Conservation (phyloP, 1,140 invertebrate species). For the Potamilus streckersoni region DNA sequence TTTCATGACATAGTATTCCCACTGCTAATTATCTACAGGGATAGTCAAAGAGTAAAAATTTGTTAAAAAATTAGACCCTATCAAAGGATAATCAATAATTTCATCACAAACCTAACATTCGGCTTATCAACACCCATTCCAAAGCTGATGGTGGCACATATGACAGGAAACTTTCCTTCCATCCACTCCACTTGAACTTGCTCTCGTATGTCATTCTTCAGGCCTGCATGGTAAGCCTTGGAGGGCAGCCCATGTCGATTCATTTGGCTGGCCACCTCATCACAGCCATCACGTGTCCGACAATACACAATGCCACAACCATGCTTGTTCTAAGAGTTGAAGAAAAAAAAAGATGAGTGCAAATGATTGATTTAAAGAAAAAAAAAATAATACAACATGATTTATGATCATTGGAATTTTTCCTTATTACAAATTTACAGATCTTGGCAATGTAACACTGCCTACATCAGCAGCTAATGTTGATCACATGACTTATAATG, state of each 20-base stretch:
- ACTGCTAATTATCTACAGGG: not conserved
- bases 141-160: conserved; percentile 77
- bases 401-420: too few species aligned
- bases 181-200: conserved; percentile 77
- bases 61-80: not conserved
- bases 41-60: not conserved
- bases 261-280: conserved; percentile 73
- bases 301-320: conserved; percentile 81
- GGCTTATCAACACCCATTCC: conserved; percentile 83
- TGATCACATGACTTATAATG: too few species aligned
- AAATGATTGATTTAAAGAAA: too few species aligned
- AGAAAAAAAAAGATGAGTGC: too few species aligned
- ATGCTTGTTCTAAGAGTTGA: conserved; percentile 39
- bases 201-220: conserved; percentile 68
- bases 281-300: conserved; percentile 76
- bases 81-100: not conserved
- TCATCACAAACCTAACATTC: conserved; percentile 72
- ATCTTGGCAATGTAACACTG: too few species aligned
- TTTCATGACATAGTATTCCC: too few species aligned
- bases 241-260: conserved; percentile 71
- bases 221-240: conserved; percentile 77
- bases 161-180: conserved; percentile 74
- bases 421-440: too few species aligned
- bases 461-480: too few species aligned
- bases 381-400: too few species aligned